A percentile compares a stretch with the other conserved stretches of the same genome.
These are phyloP conservation scores for Mimas tiliae DNA, from an alignment of 2,888 invertebrate genomes.

Conservation along the genomic window DNA sequence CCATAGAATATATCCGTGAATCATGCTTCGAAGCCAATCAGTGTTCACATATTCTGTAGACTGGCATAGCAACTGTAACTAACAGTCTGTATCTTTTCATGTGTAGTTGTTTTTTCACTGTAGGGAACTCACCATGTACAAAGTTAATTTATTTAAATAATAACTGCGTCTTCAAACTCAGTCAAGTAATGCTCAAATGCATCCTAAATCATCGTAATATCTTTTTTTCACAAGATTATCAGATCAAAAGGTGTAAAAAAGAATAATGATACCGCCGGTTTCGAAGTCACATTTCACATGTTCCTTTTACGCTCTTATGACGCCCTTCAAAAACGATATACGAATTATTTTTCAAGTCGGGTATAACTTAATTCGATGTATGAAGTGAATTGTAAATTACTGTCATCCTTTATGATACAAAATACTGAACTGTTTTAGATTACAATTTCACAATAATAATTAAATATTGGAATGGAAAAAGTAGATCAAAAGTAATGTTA, in stretches of 20 bases:
- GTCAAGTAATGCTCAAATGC: not conserved
- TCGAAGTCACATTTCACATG: not conserved
- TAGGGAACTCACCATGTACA: not conserved
- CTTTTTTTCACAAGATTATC: conserved; percentile 7
- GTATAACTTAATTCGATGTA: conserved; percentile 4
- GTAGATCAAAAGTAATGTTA: no score
- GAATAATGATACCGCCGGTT: conserved; percentile 10
- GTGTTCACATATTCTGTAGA: not conserved
- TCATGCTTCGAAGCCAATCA: not conserved
- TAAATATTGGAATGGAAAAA: no score
- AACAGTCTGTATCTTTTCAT: not conserved
- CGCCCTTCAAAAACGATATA: not conserved
- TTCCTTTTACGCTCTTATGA: conserved; percentile 17
- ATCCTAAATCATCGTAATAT: conserved; percentile 2
- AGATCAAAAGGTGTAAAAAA: conserved; percentile 12
- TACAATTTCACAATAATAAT: not conserved
- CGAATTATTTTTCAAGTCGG: not conserved
- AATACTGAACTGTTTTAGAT: not conserved
- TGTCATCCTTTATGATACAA: not conserved
- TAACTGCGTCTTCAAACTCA: not conserved
- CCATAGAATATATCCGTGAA: no score
- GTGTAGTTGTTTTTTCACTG: not conserved
- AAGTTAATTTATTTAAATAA: not conserved
- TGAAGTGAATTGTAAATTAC: no score
- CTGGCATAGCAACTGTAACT: not conserved